Evolutionary conservation across 1,140 invertebrate genomes (phyloP), one percentile per base, ranked within the genome.

Genomic region (Caenorhabditis latens): DNA sequence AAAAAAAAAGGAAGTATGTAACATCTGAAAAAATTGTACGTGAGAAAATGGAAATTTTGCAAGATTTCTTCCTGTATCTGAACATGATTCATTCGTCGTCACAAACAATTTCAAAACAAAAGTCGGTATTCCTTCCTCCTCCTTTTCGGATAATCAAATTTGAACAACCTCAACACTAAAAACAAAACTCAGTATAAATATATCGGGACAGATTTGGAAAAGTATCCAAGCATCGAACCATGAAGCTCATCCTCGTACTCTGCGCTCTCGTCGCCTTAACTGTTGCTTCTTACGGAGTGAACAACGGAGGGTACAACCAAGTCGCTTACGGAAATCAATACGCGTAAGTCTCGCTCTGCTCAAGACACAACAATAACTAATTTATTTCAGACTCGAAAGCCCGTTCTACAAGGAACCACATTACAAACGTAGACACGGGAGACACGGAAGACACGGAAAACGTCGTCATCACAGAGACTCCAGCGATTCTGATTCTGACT

Each of bases 161-260:
- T 9, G 8, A 21, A 63, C n/a, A 8, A 8, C 11, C 21, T 63
- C 40, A 14, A 0, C 9, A 32, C 21, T 24, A n/a, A 79, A 79
- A 79, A 79, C 71, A 79, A 21, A 79, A 21, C 43, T 24, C 5
- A 21, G 11, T 79, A 79, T 79, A 79, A 79, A 79, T 46, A 19
- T 14, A 19, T 4, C 2, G 71, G 2, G 19, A 11, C 7, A 24
- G 19, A 7, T 32, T 11, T 50, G 7, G n/a, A 21, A 4, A n/a
- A 43, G 46, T 11, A 50, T 50, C 40, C 65, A 16, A 71, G 42
- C n/a, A 79, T 79, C 46, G n/a, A 50, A 79, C 7, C 46, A 79
- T 79, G 71, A 79, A 79, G 71, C n/a, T 79, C 40, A 19, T 79
- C 21, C 32, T 79, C 14, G 46, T 79, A 2, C 71, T 79, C 46